Evolutionary conservation across 2,113 vertebrate genomes (phyloP).

Genomic region (Myrmecobius fasciatus): DNA sequence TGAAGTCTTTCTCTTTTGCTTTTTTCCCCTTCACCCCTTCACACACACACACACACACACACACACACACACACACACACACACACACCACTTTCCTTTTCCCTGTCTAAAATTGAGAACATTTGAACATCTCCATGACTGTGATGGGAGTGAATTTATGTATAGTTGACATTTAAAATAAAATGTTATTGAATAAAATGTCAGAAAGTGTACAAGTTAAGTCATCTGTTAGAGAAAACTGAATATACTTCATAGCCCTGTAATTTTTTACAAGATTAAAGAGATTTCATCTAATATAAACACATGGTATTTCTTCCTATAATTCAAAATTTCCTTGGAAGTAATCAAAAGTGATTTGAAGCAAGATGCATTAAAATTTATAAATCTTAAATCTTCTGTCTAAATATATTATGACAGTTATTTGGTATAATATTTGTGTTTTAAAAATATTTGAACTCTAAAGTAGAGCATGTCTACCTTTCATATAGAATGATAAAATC

Average conservation of each 20-base stretch:
- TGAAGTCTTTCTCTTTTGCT: slow-evolving; percentile 21
- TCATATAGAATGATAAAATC: slow-evolving; percentile 21
- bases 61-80: no score
- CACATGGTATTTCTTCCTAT: slow-evolving; percentile 64
- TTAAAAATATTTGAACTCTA: not conserved
- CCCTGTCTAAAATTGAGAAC: slow-evolving; percentile 67
- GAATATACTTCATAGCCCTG: slow-evolving; percentile 75
- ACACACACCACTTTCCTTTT: not conserved
- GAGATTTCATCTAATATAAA: slow-evolving; percentile 75
- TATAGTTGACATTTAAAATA: slow-evolving; percentile 75
- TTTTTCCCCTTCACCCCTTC: not conserved
- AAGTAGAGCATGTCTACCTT: not conserved
- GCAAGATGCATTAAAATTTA: slow-evolving; percentile 66
- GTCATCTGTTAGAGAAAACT: slow-evolving; percentile 71
- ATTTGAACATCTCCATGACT: slow-evolving; percentile 59
- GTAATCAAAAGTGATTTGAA: slow-evolving; percentile 70
- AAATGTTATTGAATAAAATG: slow-evolving; percentile 72
- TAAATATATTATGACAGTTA: slow-evolving; percentile 41
- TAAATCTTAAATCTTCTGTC: slow-evolving; percentile 56
- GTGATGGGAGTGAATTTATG: slow-evolving; percentile 68
- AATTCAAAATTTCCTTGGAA: slow-evolving; percentile 69
- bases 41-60: no score
- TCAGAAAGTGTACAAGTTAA: slow-evolving; percentile 73
- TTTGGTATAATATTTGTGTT: not conserved
- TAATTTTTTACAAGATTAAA: slow-evolving; percentile 78